These are phyloP conservation scores for Callocephalon fimbriatum DNA, from an alignment of 2,113 vertebrate genomes.

Conservation along the genomic window DNA sequence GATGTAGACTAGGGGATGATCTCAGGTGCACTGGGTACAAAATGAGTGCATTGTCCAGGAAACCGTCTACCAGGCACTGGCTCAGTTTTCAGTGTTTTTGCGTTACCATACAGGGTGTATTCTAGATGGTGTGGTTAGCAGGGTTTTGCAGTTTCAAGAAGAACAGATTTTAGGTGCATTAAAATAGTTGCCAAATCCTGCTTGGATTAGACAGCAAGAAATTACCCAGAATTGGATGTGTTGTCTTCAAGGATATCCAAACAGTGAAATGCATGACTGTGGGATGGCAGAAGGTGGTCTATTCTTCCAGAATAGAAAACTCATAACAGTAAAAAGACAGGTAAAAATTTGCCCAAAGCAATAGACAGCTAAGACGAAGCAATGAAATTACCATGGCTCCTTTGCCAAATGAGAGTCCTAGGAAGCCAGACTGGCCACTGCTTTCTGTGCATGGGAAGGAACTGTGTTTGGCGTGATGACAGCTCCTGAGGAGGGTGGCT, in stretches of 20 bases:
- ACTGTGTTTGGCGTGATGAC: neutral
- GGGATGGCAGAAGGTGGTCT: neutral
- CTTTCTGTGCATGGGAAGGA: neutral
- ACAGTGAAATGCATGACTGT: neutral
- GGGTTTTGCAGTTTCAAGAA: neutral
- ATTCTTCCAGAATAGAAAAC: neutral
- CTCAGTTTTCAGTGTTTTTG: neutral
- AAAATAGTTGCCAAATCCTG: neutral
- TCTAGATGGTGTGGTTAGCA: neutral
- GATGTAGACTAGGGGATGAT: neutral
- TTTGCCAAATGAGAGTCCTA: neutral
- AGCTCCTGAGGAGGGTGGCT: neutral
- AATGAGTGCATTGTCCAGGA: neutral
- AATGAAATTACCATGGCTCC: neutral
- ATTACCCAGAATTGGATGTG: neutral
- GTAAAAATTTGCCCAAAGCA: neutral
- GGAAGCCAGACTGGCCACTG: neutral
- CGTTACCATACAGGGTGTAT: neutral
- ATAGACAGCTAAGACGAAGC: neutral
- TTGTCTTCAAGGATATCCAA: neutral
- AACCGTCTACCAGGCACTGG: neutral
- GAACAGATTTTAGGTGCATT: neutral
- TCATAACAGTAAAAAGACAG: neutral
- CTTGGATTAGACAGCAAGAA: neutral
- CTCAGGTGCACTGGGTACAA: neutral